These are phyloP conservation scores for Pecten maximus DNA, from an alignment of 2,888 invertebrate species.

Conservation along the genomic window DNA sequence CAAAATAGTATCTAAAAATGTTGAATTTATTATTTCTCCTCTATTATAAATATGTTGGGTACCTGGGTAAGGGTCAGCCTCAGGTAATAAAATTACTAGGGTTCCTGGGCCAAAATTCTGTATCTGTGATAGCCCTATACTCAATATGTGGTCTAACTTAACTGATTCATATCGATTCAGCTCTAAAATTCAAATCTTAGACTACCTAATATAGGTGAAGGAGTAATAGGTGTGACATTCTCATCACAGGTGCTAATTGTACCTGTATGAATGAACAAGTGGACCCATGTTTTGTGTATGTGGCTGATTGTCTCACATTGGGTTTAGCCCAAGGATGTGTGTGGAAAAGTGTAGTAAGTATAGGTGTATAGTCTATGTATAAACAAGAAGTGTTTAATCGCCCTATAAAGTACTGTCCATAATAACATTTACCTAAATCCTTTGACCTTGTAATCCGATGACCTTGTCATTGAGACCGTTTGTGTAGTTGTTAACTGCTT, in stretches of 20 bases:
- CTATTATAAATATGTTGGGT: too few species aligned
- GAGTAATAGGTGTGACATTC: background rate
- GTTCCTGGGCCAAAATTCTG: too few species aligned
- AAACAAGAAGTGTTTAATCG: background rate
- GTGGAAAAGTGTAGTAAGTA: background rate
- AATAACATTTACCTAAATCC: background rate
- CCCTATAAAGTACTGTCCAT: background rate
- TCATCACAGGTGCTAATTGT: background rate
- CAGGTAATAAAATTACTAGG: too few species aligned
- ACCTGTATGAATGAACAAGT: slow-evolving; percentile 11
- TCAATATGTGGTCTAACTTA: too few species aligned
- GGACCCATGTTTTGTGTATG: background rate
- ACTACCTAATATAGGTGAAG: background rate
- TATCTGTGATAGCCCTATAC: too few species aligned
- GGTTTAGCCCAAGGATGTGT: background rate
- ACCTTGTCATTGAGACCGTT: background rate
- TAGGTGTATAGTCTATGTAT: background rate
- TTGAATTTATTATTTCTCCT: too few species aligned
- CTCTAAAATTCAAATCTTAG: background rate
- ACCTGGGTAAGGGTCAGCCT: too few species aligned
- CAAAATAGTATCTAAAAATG: too few species aligned
- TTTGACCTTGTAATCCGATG: background rate
- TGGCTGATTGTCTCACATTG: background rate
- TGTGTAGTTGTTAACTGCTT: background rate
- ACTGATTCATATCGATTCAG: background rate